Percentiles rank a stretch among this genome's conserved stretches.
These are phyloP conservation scores for Bos javanicus DNA, from an alignment of 2,113 vertebrate genomes.

Conservation along the genomic window DNA sequence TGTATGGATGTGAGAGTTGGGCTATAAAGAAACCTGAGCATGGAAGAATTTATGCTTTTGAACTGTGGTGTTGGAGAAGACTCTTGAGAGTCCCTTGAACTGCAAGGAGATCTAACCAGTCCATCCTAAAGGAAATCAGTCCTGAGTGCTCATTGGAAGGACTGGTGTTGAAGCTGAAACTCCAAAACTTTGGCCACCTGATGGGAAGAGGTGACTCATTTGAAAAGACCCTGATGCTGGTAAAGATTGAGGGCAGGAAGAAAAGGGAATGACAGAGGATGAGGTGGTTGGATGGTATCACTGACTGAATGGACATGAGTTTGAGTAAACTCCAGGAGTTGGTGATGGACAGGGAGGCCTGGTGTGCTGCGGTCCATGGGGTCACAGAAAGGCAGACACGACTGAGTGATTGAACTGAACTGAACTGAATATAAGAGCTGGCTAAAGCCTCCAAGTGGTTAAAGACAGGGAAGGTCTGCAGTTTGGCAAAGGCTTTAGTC, in stretches of 20 bases:
- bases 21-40: background rate
- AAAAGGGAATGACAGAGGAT: background rate
- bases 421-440: background rate
- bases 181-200: background rate
- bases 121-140: background rate
- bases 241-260: background rate
- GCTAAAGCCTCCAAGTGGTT: background rate
- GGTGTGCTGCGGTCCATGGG: fast-evolving
- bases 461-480: background rate
- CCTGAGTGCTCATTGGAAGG: background rate
- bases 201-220: background rate
- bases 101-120: background rate
- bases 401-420: background rate
- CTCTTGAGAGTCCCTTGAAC: background rate
- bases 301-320: fast-evolving
- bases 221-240: background rate
- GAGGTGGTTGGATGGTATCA: background rate
- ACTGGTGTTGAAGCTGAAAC: background rate
- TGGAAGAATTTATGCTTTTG: background rate
- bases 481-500: background rate
- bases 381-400: background rate
- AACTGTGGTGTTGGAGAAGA: background rate
- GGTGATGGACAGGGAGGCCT: background rate
- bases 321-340: background rate
- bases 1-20: background rate